Base-by-base conservation (phyloP, 2,888 invertebrate genomes). In the Acronicta psi region DNA sequence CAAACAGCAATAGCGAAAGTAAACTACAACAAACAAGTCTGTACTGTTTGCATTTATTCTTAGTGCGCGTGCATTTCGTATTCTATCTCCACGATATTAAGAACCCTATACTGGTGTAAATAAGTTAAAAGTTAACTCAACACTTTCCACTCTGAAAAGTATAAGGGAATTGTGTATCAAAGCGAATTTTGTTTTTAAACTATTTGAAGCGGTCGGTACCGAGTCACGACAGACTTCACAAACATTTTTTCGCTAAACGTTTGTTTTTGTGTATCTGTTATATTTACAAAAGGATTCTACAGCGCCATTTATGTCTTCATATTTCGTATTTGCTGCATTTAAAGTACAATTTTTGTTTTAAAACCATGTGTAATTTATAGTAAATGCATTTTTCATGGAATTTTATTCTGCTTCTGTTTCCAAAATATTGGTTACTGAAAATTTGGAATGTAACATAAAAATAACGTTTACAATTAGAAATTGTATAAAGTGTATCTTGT, bases 31-130 rank as follows among this genome's bases (percentile, higher is more conserved):
- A 62, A 65, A 70, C 71, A 55, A 55, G 57, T 62, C 50, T 52
- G 51, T 52, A 59, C 57, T 70, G 71, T 75, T 75, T 73, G 61
- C 57, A 62, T 70, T 65, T 54, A 59, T 74, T 65, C 75, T 65
- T 74, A 65, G 58, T 55, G 25, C 51, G 43, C 69, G 56, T 74
- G 65, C 65, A 70, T 74, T 61, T 72, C 45, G 59, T 57, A 59
- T 58, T 53, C 34, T 44, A 52, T 14, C 37, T 11, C 17, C 18
- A 46, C n/a, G 36, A 50, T 9, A 63, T 50, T 75, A 47, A 51
- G 38, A 52, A 62, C 57, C 17, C 4, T 66, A 66, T 29, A 4
- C 17, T 38, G 14, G 16, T 38, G 17, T 2, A 18, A 47, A 42
- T 61, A 60, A 59, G 63, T 50, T 38, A 17, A 55, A 55, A 58